phyloP scores from a whole-genome alignment of 2,797 vertebrate species.

The Scyliorhinus canicula region DNA sequence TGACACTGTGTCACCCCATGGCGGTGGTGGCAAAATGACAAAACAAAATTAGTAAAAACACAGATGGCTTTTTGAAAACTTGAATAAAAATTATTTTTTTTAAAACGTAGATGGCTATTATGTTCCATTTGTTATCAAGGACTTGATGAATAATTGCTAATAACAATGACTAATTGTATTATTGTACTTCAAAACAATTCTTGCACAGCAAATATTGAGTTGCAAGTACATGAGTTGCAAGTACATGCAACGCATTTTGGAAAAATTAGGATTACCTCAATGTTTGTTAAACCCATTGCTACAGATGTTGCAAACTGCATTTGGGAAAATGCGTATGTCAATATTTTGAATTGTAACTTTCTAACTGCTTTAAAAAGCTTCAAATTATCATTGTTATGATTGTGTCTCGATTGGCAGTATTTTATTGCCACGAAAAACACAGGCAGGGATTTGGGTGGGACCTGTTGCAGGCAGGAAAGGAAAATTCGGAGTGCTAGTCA shows the following conservation, averaged over 20 bases:
- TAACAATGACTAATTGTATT: not conserved
- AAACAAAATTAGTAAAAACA: not conserved
- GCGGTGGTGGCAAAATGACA: not conserved
- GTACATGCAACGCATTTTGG: not conserved
- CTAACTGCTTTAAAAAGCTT: not conserved
- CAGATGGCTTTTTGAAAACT: not conserved
- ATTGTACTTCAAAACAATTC: not conserved
- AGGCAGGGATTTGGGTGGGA: too few species aligned
- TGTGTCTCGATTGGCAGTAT: not conserved
- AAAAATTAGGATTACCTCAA: not conserved
- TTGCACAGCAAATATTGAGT: not conserved
- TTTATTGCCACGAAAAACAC: not conserved
- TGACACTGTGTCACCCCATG: too few species aligned
- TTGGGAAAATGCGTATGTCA: not conserved
- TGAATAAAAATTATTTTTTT: too few species aligned
- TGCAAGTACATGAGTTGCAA: not conserved
- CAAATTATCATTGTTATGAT: not conserved
- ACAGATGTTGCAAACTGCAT: not conserved
- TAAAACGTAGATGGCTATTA: too few species aligned
- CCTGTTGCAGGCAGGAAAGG: too few species aligned
- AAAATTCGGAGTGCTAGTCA: too few species aligned
- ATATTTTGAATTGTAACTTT: not conserved
- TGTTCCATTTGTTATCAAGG: not conserved
- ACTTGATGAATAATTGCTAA: not conserved
- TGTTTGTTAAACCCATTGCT: not conserved